Conservation (phyloP, 2,113 vertebrate genomes). For the Anser brachyrhynchus region DNA sequence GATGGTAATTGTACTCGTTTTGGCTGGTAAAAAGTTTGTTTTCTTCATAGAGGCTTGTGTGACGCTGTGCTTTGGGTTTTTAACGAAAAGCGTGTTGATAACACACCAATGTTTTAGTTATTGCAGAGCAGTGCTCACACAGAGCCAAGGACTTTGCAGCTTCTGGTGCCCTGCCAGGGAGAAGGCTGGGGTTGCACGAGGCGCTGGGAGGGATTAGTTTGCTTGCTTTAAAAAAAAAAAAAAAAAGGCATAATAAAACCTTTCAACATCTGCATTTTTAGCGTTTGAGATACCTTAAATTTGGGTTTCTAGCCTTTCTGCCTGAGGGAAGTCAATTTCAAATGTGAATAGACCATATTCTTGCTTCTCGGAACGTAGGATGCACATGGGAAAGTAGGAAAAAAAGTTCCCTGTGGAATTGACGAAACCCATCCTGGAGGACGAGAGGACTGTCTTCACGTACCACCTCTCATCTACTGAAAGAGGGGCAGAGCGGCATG, state of each 20-base stretch:
- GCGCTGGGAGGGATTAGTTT: too few relatives aligned
- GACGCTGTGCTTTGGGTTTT: too few relatives aligned
- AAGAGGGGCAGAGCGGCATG: neutral
- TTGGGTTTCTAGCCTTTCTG: neutral
- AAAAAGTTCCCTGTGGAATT: neutral
- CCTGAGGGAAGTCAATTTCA: neutral
- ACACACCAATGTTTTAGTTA: too few relatives aligned
- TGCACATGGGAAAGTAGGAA: neutral
- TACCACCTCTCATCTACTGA: conserved; percentile 74
- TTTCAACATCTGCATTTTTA: neutral
- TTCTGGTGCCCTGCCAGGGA: too few relatives aligned
- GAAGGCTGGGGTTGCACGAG: too few relatives aligned
- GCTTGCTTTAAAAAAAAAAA: neutral
- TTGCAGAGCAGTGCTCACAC: too few relatives aligned
- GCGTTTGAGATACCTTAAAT: neutral
- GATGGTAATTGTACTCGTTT: neutral
- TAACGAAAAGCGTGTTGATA: too few relatives aligned
- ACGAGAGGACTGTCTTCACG: conserved; percentile 78
- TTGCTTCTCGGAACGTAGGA: neutral
- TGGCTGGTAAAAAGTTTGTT: too few relatives aligned
- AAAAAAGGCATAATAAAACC: neutral
- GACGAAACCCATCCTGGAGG: conserved; percentile 7
- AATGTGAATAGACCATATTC: neutral
- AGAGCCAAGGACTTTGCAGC: too few relatives aligned
- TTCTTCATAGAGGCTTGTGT: too few relatives aligned